These are phyloP conservation scores for Vanessa tameamea DNA, from an alignment of 1,140 invertebrate species.

Conservation along the genomic window DNA sequence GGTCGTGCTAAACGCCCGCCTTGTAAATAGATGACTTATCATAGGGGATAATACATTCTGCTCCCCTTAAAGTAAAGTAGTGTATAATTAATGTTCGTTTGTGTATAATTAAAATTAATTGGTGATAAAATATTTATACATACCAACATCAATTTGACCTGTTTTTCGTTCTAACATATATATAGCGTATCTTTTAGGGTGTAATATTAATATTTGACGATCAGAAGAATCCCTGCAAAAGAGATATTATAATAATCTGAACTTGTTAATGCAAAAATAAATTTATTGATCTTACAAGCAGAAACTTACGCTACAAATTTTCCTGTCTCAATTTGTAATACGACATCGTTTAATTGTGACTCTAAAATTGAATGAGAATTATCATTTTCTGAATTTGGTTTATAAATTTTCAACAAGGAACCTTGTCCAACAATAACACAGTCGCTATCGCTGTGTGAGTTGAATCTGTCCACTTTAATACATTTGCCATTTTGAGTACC, in stretches of 20 bases:
- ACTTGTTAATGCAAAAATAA: background rate
- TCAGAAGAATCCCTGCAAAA: conserved; percentile 57
- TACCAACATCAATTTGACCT: conserved; percentile 66
- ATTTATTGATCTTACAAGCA: background rate
- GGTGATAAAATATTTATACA: conserved; percentile 3
- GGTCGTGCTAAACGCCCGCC: conserved; percentile 85
- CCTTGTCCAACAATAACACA: conserved; percentile 62
- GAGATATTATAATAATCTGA: background rate
- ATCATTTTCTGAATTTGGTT: conserved; percentile 51
- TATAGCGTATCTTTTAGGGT: conserved; percentile 63
- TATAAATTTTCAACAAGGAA: conserved; percentile 61
- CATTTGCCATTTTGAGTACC: conserved; percentile 56
- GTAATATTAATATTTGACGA: conserved; percentile 66
- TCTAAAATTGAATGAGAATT: conserved; percentile 57
- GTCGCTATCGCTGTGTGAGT: conserved; percentile 64
- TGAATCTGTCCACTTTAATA: conserved; percentile 72
- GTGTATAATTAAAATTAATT: background rate
- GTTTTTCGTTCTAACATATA: conserved; percentile 57
- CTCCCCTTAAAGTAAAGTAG: conserved; percentile 78
- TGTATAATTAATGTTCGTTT: background rate
- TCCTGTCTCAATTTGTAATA: conserved; percentile 69
- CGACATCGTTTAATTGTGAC: conserved; percentile 51
- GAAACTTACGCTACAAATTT: conserved; percentile 67
- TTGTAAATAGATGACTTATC: conserved; percentile 85
- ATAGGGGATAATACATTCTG: conserved; percentile 82